Evolutionary conservation across 2,888 invertebrate species (phyloP), one percentile per base, ranked within the genome.

Genomic region (Bugulina stolonifera): DNA sequence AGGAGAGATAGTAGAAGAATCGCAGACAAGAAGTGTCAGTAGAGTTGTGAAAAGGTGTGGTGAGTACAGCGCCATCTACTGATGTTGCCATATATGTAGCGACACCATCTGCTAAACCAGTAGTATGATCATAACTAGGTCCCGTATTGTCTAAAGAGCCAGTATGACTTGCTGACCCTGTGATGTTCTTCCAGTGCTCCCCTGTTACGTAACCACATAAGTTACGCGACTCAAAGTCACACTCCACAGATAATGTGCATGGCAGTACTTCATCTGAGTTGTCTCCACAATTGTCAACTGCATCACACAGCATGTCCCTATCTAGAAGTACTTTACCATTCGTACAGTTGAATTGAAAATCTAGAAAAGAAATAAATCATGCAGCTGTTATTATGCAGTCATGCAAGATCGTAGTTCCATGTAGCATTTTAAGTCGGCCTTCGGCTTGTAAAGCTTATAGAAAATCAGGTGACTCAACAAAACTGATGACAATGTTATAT

Each of bases 201-300:
- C 52, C 52, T 5, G 23, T 23, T 5, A 14, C 43, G 52, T 54
- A 70, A 5, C 64, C 64, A 32, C 64, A 64, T 3, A 29, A 64
- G 27, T 64, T 64, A 14, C 32, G 27, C 2, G 70, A n/a, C 70
- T 70, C 70, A 54, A 70, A 70, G 25, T 23, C 23, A 52, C 70
- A 70, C 18, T 43, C 70, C 3, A 43, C 54, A 2, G 70, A 70
- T 25, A 18, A 5, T 5, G 32, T 23, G 72, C 81, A 81, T 0
- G 58, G 74, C 34, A 73, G 71, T 1, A 74, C 77, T 75, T 82
- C 82, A 75, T 82, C 82, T 14, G 78, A 79, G 73, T 78, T 78
- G 55, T 82, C 81, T 0, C 79, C 80, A 73, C 82, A 82, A 73
- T 82, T 77, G 64, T 80, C 75, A 0, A 75, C 73, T 14, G 79